Conservation (phyloP, 2,797 vertebrate genomes). For the Mormyrus hasselquistii region DNA sequence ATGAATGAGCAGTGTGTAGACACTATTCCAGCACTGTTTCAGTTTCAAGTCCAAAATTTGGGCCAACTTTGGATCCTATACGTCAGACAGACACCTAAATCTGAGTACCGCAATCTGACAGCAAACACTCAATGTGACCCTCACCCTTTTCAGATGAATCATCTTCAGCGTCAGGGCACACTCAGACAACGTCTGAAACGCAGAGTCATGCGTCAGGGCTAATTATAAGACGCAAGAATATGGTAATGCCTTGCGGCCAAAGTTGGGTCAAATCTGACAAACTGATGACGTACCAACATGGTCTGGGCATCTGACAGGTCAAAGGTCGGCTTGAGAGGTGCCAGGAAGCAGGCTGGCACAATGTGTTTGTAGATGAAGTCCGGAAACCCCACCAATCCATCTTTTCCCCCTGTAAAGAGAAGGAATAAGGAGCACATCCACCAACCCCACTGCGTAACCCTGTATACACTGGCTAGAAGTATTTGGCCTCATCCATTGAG, state of each 20-base stretch:
- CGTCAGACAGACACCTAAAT: neutral
- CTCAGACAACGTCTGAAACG: constrained; percentile 83
- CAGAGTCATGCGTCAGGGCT: constrained; percentile 7
- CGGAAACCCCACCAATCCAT: constrained; percentile 88
- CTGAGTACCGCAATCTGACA: neutral
- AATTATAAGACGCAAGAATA: neutral
- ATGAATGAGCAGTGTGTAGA: neutral
- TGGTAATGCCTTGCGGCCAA: neutral
- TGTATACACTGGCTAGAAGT: neutral
- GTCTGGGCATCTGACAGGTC: constrained; percentile 95
- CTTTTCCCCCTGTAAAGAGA: constrained; percentile 77
- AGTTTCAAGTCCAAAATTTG: neutral
- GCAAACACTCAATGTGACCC: constrained; percentile 3
- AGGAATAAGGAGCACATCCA: neutral
- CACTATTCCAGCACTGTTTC: neutral
- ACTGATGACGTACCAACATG: constrained; percentile 70
- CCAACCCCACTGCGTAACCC: neutral
- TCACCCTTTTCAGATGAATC: constrained; percentile 95
- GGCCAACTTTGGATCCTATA: neutral
- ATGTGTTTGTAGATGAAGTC: constrained; percentile 98
- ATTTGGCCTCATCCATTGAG: neutral
- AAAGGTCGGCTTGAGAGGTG: constrained; percentile 91
- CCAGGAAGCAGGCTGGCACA: constrained; percentile 90
- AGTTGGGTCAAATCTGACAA: neutral
- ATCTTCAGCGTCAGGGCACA: constrained; percentile 88